Base-by-base conservation (phyloP, 1,140 invertebrate species). In the Cyclargus thomasi region DNA sequence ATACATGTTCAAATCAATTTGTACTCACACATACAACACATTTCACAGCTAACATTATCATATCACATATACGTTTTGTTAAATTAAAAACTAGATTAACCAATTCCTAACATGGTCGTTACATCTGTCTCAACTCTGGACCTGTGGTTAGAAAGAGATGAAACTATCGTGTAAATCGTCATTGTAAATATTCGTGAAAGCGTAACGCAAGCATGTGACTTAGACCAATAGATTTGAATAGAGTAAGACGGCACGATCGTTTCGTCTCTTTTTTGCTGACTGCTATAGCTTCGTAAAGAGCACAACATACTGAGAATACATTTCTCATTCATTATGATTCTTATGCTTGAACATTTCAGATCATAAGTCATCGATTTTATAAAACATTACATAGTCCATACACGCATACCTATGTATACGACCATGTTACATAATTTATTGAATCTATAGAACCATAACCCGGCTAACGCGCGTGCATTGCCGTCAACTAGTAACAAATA, bases 31-130 rank as follows among this genome's bases (percentile, higher is more conserved):
- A 47, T 47, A 11, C 39, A 47, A 47, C 39, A 47, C 39, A 47
- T 11, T 14, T 47, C 39, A 47, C 39, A 47, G 14, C 39, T 47
- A 47, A 47, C 5, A 47, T 47, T 47, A 47, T 47, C 20, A 59
- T 59, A 59, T 59, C 55, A 59, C 55, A 59, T 59, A 59, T 21
- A 59, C 55, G 20, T 59, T 47, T 59, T 59, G 18, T 59, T 59
- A 59, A 59, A 20, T 59, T 59, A 59, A 59, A 18, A 21, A 20
- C 55, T 59, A 59, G 20, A 21, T 22, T 18, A 70, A 70, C 67
- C 66, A 70, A 73, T 55, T 57, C 62, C 55, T 39, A 74, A 74
- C 70, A 72, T 65, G 67, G 78, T 75, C 39, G 39, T 16, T 14
- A 11, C 39, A 47, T 47, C 39, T 47, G 14, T 47, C 39, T 11